Conservation (phyloP, 2,888 invertebrate genomes). For the Chaitophorus viminalis region DNA sequence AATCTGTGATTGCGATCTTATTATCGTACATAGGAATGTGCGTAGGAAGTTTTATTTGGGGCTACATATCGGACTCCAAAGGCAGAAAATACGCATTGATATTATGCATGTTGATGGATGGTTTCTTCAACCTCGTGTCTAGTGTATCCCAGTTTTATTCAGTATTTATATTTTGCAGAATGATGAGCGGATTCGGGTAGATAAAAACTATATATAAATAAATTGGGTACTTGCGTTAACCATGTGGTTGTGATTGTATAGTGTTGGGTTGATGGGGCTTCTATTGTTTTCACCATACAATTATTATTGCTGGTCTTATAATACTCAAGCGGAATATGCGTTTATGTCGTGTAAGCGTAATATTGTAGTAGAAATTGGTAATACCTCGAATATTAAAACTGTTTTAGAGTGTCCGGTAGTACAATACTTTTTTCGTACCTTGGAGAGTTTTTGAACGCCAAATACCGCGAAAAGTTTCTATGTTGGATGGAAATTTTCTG, state of each 20-base stretch:
- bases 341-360: neutral
- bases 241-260: too few relatives aligned
- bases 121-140: slow-evolving; percentile 77
- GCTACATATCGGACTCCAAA: slow-evolving; percentile 83
- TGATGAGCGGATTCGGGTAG: slow-evolving; percentile 84
- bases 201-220: slow-evolving; percentile 66
- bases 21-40: slow-evolving; percentile 78
- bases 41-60: slow-evolving; percentile 85
- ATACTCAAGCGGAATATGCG: neutral
- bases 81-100: slow-evolving; percentile 81
- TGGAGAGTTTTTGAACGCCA: slow-evolving; percentile 83
- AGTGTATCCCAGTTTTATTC: slow-evolving; percentile 79
- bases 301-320: too few relatives aligned
- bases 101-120: slow-evolving; percentile 78
- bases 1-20: neutral
- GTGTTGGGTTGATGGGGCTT: too few relatives aligned
- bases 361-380: neutral
- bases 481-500: slow-evolving; percentile 90
- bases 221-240: too few relatives aligned
- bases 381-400: neutral
- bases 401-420: slow-evolving; percentile 68
- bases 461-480: slow-evolving; percentile 81
- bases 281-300: too few relatives aligned
- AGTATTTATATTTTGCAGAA: slow-evolving; percentile 78
- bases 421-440: slow-evolving; percentile 78